These are phyloP conservation scores for Zootermopsis nevadensis DNA, from an alignment of 2,888 invertebrate species.

Conservation along the genomic window DNA sequence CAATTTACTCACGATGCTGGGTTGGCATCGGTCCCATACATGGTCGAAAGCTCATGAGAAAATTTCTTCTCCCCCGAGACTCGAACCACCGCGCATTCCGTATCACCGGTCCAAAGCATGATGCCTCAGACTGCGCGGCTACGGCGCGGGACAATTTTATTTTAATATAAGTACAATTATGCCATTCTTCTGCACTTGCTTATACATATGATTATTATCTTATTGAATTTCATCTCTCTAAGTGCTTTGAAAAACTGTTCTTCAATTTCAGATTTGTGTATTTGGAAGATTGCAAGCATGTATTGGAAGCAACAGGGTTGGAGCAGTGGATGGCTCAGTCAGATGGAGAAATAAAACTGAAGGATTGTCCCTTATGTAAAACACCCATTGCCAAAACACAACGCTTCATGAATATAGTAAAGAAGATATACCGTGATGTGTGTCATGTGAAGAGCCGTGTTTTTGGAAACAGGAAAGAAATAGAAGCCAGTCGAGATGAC, in stretches of 20 bases:
- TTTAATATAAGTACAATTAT: too few relatives aligned
- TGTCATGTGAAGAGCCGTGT: conserved; percentile 58
- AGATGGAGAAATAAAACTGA: conserved; percentile 58
- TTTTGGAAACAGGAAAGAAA: conserved; percentile 54
- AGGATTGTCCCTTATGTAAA: conserved; percentile 70
- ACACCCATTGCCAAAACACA: conserved; percentile 69
- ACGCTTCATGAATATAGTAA: conserved; percentile 69
- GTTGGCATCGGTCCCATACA: too few relatives aligned
- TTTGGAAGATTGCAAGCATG: conserved; percentile 68
- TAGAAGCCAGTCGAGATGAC: conserved; percentile 28
- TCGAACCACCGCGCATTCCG: too few relatives aligned
- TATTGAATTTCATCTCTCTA: neutral
- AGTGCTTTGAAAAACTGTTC: conserved; percentile 2
- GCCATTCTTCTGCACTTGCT: too few relatives aligned
- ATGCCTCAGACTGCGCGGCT: too few relatives aligned
- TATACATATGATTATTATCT: neutral
- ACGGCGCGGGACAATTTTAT: too few relatives aligned
- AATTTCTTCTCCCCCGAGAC: too few relatives aligned
- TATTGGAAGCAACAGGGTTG: conserved; percentile 65
- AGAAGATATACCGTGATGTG: conserved; percentile 60
- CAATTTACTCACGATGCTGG: too few relatives aligned
- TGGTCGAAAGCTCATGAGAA: too few relatives aligned
- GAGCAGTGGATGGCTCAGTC: conserved; percentile 59
- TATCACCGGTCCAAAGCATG: too few relatives aligned
- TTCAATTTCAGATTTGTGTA: conserved; percentile 64